A percentile compares a stretch with the other conserved stretches of the same genome.
phyloP scores from a whole-genome alignment of 2,888 invertebrate genomes.

The Pterostichus madidus region DNA sequence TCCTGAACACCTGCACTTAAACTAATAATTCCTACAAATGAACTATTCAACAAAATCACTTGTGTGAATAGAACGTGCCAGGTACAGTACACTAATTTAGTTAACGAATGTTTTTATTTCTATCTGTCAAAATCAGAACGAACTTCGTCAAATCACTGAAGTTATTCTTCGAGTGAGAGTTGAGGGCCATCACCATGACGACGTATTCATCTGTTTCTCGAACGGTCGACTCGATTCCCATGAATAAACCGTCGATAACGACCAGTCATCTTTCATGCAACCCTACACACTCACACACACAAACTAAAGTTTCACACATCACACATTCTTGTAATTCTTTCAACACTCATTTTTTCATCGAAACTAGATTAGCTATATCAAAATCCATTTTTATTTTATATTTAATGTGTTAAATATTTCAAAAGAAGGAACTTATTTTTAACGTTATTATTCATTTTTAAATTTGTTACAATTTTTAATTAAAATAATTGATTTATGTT shows the following conservation, averaged over 20 bases:
- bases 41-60: conserved; percentile 27
- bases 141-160: conserved; percentile 34
- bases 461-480: no score
- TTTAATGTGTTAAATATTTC: no score
- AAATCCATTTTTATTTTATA: no score
- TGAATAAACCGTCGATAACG: conserved; percentile 65
- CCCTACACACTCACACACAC: conserved; percentile 39
- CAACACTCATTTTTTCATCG: neutral
- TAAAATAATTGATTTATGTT: no score
- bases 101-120: conserved; percentile 54
- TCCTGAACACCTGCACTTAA: neutral
- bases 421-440: no score
- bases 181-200: conserved; percentile 42
- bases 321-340: conserved; percentile 38
- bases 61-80: conserved; percentile 1
- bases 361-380: neutral
- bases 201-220: conserved; percentile 59
- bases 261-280: conserved; percentile 62
- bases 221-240: conserved; percentile 50
- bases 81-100: conserved; percentile 37
- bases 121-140: conserved; percentile 53
- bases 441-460: no score
- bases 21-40: conserved; percentile 32
- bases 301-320: conserved; percentile 5
- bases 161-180: conserved; percentile 35